These are phyloP conservation scores for Calliopum simillimum DNA, from an alignment of 2,888 invertebrate genomes.

Conservation along the genomic window DNA sequence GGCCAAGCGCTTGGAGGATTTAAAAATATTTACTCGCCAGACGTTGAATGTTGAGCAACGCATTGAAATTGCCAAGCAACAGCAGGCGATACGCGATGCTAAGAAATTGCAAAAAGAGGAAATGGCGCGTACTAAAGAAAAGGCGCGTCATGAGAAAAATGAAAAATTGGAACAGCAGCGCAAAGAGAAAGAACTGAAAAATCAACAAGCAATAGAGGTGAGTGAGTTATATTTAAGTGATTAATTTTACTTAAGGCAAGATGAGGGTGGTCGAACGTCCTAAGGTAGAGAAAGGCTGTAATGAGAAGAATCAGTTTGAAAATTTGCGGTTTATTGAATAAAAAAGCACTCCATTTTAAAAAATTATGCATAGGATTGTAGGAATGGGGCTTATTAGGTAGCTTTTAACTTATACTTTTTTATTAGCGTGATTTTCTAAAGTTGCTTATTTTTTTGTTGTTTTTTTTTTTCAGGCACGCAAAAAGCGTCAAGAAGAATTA, in stretches of 20 bases:
- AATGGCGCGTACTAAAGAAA: constrained; percentile 70
- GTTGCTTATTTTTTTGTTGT: background rate
- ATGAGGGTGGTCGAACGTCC: background rate
- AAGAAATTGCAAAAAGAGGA: constrained; percentile 79
- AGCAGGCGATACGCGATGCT: constrained; percentile 81
- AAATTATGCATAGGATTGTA: no score
- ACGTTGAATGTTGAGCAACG: constrained; percentile 80
- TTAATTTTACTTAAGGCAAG: background rate
- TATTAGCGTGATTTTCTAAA: no score
- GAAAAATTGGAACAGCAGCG: constrained; percentile 87
- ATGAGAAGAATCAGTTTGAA: no score
- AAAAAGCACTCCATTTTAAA: no score
- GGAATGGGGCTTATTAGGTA: no score
- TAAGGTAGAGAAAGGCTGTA: background rate
- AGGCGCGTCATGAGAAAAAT: constrained; percentile 74
- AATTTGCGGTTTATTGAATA: no score
- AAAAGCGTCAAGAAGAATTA: constrained; percentile 86
- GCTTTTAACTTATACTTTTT: no score
- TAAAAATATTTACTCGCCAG: constrained; percentile 74
- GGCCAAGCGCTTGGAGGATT: constrained; percentile 77
- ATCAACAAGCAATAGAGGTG: constrained; percentile 91
- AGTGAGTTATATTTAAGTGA: constrained; percentile 54
- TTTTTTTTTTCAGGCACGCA: constrained; percentile 75
- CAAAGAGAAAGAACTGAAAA: constrained; percentile 82
- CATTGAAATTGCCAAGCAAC: constrained; percentile 79